Conservation (phyloP, 1,140 invertebrate species). For the Apis dorsata region DNA sequence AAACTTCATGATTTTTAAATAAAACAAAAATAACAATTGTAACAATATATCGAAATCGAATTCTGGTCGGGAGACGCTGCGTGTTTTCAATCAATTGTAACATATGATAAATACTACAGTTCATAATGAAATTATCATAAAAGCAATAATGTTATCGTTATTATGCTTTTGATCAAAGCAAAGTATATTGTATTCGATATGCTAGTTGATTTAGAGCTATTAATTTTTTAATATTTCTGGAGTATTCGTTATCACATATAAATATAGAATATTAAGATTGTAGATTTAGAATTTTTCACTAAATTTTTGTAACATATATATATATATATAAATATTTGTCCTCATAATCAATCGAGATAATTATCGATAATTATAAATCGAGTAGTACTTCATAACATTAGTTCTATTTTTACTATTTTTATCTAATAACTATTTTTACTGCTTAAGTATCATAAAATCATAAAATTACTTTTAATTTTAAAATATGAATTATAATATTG, state of each 20-base stretch:
- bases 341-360: constrained; percentile 1
- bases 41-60: constrained; percentile 1
- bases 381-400: constrained; percentile 8
- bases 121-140: background rate
- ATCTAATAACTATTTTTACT: constrained; percentile 1
- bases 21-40: background rate
- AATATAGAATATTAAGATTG: background rate
- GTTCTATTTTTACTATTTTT: constrained; percentile 35
- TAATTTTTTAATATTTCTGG: constrained; percentile 3
- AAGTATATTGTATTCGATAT: background rate
- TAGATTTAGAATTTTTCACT: constrained; percentile 4
- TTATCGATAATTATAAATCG: background rate
- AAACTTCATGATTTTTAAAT: background rate
- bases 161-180: constrained; percentile 14
- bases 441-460: background rate
- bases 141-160: constrained; percentile 16
- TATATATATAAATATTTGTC: constrained; percentile 26
- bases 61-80: constrained; percentile 39
- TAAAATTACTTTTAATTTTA: background rate
- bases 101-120: background rate
- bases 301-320: background rate
- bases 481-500: background rate
- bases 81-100: constrained; percentile 6
- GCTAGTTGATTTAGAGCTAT: constrained; percentile 22
- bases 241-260: constrained; percentile 2